A percentile compares a stretch with the other conserved stretches of the same genome.
Conservation (phyloP, 1,140 invertebrate genomes). For the Tribolium madens region DNA sequence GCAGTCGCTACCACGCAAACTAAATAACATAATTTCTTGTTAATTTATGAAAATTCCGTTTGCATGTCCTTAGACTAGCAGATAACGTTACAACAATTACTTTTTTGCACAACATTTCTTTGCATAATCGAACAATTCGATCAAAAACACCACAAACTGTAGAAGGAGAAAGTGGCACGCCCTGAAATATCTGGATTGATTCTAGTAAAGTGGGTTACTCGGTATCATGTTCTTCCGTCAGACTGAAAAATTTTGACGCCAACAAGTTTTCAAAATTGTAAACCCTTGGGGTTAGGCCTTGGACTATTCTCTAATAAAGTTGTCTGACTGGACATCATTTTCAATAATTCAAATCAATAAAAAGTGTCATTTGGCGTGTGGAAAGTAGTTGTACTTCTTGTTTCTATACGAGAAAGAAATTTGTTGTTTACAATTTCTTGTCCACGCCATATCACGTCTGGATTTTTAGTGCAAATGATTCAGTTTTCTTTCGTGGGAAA, state of each 20-base stretch:
- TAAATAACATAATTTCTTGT: background rate
- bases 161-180: constrained; percentile 22
- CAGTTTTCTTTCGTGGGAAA: background rate
- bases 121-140: constrained; percentile 7
- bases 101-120: background rate
- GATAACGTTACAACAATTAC: background rate
- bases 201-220: background rate
- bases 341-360: background rate
- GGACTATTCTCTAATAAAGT: background rate
- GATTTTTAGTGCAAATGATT: background rate
- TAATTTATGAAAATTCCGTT: constrained; percentile 33
- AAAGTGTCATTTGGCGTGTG: background rate
- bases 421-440: background rate
- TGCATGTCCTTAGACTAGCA: constrained; percentile 16
- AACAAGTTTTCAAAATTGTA: background rate
- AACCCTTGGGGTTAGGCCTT: constrained; percentile 12
- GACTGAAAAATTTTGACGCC: background rate
- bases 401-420: background rate
- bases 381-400: background rate
- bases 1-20: constrained; percentile 21
- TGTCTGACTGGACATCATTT: background rate
- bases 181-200: constrained; percentile 8
- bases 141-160: background rate
- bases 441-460: background rate
- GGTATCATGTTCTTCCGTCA: background rate